Evolutionary conservation across 2,888 invertebrate species (phyloP).

Genomic region (Drosophila ustulata): DNA sequence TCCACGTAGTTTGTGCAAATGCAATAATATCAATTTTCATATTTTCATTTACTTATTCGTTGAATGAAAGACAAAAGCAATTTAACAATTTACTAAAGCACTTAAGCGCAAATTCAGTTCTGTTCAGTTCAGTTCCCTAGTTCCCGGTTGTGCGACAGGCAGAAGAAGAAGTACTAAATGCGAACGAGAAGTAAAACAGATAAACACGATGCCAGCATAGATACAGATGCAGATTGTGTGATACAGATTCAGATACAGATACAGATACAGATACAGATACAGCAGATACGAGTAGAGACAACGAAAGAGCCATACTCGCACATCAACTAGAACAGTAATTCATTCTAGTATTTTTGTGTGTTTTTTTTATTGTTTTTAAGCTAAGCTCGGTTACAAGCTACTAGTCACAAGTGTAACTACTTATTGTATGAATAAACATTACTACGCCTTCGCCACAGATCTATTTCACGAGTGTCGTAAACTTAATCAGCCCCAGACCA

Average conservation of each 20-base stretch:
- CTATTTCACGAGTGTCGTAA: constrained; percentile 49
- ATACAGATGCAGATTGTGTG: constrained; percentile 2
- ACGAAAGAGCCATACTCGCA: constrained; percentile 3
- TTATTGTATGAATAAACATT: constrained; percentile 68
- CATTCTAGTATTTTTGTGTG: not conserved
- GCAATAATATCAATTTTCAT: constrained; percentile 78
- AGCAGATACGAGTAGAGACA: constrained; percentile 4
- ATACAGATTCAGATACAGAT: not conserved
- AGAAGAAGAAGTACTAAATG: constrained; percentile 6
- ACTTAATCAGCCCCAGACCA: constrained; percentile 61
- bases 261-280: constrained; percentile 10
- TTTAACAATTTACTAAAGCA: constrained; percentile 82
- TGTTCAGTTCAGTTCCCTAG: constrained; percentile 25
- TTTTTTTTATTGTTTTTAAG: constrained; percentile 14
- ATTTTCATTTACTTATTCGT: constrained; percentile 61
- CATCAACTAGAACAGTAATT: constrained; percentile 1
- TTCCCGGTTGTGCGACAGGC: constrained; percentile 29
- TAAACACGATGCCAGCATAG: constrained; percentile 25
- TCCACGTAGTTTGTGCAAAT: constrained; percentile 62
- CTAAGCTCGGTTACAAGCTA: constrained; percentile 32
- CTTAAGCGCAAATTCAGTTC: constrained; percentile 72
- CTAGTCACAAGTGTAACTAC: constrained; percentile 22
- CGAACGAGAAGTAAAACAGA: constrained; percentile 8
- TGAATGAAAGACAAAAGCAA: constrained; percentile 79
- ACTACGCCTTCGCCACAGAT: constrained; percentile 25